Conservation (phyloP, 2,113 vertebrate species). For the Anguilla rostrata region DNA sequence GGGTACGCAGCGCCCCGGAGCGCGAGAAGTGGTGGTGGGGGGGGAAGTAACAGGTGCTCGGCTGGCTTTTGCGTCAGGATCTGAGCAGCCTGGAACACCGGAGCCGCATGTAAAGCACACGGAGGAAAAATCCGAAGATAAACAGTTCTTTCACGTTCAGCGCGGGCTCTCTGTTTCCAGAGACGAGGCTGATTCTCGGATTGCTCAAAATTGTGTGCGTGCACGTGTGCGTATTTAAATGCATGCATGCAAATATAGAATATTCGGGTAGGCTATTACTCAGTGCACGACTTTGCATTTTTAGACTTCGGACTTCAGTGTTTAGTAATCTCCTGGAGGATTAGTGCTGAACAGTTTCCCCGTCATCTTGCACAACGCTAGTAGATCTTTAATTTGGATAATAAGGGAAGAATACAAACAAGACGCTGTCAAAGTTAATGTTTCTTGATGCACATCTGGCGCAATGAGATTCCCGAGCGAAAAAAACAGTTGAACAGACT, state of each 20-base stretch:
- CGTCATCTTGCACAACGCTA: background rate
- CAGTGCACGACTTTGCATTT: too few relatives aligned
- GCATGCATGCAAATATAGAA: too few relatives aligned
- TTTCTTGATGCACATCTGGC: background rate
- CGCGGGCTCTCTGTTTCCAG: background rate
- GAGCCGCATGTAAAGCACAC: background rate
- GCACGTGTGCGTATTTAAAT: background rate
- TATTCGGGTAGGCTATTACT: background rate
- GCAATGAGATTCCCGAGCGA: background rate
- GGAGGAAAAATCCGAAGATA: conserved; percentile 14
- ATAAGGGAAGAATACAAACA: background rate
- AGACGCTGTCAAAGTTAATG: background rate
- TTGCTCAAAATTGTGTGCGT: background rate
- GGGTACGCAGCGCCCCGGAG: background rate
- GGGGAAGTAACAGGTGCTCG: conserved; percentile 35
- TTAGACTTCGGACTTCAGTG: conserved; percentile 1
- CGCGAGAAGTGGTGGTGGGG: conserved; percentile 3
- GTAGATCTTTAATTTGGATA: conserved; percentile 7
- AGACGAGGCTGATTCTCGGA: background rate
- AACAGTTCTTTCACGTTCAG: conserved; percentile 19
- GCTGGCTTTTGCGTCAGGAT: conserved; percentile 49
- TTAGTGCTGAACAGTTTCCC: background rate
- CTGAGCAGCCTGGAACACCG: conserved; percentile 21
- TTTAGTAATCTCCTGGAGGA: background rate
- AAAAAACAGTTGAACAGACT: background rate